These are phyloP conservation scores for Scortum barcoo DNA, from an alignment of 2,113 vertebrate genomes.

Conservation along the genomic window DNA sequence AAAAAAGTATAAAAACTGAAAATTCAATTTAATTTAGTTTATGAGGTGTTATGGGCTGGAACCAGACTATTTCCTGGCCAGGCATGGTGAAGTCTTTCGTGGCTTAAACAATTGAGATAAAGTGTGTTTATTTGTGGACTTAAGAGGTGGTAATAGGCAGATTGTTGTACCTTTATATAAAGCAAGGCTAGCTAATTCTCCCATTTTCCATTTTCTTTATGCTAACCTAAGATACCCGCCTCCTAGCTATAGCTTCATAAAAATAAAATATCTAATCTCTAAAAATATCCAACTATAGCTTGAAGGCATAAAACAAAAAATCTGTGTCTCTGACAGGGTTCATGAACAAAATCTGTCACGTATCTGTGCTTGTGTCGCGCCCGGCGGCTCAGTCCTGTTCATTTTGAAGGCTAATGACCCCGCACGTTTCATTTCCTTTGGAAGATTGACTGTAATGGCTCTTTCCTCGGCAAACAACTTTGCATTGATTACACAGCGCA, in stretches of 20 bases:
- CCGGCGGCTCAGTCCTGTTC: constrained; percentile 7
- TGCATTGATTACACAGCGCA: constrained; percentile 39
- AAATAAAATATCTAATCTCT: too few relatives aligned
- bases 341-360: neutral
- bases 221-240: neutral
- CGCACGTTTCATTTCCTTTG: constrained; percentile 35
- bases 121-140: neutral
- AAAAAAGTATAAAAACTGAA: too few relatives aligned
- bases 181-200: neutral
- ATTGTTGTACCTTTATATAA: neutral
- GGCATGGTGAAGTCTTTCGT: neutral
- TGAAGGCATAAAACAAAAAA: too few relatives aligned
- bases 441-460: constrained; percentile 2
- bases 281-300: neutral
- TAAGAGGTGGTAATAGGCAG: neutral
- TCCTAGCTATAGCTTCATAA: neutral
- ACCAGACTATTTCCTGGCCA: neutral
- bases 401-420: constrained; percentile 39
- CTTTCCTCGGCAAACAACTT: constrained; percentile 46
- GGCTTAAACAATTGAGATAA: neutral
- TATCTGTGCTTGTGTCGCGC: neutral
- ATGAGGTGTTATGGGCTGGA: neutral
- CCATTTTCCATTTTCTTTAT: neutral
- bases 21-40: too few relatives aligned
- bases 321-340: too few relatives aligned